Percentiles rank a stretch among this genome's conserved stretches.
Conservation (phyloP, 2,797 vertebrate species). For the Pseudopleuronectes americanus region DNA sequence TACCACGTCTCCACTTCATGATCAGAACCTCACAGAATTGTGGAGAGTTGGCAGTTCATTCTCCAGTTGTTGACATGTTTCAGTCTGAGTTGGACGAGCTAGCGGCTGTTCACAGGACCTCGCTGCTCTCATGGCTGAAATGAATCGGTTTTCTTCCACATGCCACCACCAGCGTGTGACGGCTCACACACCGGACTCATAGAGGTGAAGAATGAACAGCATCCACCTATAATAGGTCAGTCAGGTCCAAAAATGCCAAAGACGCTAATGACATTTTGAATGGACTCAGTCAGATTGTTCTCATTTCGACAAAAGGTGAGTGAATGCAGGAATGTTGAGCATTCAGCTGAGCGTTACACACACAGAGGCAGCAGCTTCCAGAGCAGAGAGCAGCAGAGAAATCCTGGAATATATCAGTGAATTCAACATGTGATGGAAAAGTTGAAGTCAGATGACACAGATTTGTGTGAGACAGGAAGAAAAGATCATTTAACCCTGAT, state of each 20-base stretch:
- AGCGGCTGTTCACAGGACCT: too few relatives aligned
- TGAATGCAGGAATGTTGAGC: slow-evolving; percentile 55
- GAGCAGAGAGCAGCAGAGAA: slow-evolving; percentile 4
- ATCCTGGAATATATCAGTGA: neutral
- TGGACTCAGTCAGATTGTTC: slow-evolving; percentile 53
- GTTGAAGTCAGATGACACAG: slow-evolving; percentile 19
- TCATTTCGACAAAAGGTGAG: slow-evolving; percentile 44
- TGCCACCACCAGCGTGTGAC: neutral
- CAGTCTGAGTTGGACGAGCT: too few relatives aligned
- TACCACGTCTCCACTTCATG: too few relatives aligned
- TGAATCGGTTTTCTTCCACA: too few relatives aligned
- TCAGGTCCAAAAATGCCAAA: slow-evolving; percentile 50
- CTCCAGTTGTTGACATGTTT: too few relatives aligned
- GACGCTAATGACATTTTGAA: slow-evolving; percentile 43
- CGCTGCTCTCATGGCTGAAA: too few relatives aligned
- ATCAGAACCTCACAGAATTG: too few relatives aligned
- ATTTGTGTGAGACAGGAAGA: slow-evolving; percentile 3
- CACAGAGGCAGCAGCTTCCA: slow-evolving; percentile 16
- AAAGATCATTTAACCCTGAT: too few relatives aligned
- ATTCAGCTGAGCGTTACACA: slow-evolving; percentile 59
- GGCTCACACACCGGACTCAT: neutral
- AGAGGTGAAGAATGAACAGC: slow-evolving; percentile 12
- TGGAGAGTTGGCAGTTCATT: too few relatives aligned
- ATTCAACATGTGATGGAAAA: slow-evolving; percentile 20
- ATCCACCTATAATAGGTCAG: neutral